These are phyloP conservation scores for Lagorchestes hirsutus DNA, from an alignment of 2,797 vertebrate genomes.

Conservation along the genomic window DNA sequence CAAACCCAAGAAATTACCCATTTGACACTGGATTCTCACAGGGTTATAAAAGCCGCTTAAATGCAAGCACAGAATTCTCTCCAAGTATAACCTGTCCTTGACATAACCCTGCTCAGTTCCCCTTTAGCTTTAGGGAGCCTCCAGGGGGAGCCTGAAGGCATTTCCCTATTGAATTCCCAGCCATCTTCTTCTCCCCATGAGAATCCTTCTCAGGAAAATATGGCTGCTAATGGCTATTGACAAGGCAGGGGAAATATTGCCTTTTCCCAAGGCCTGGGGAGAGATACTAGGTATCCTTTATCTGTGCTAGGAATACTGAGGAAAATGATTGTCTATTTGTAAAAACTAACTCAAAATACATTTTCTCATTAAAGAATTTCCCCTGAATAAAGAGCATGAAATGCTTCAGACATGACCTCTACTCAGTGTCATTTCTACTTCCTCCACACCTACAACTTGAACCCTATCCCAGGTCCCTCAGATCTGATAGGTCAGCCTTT, in stretches of 20 bases:
- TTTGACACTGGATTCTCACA: not conserved
- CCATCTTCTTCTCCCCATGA: not conserved
- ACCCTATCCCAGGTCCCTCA: not conserved
- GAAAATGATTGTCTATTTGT: not conserved
- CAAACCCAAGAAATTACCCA: not conserved
- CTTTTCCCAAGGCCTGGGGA: not conserved
- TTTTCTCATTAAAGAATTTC: not conserved
- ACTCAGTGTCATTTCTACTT: not conserved
- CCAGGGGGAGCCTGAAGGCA: not conserved
- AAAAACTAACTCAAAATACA: not conserved
- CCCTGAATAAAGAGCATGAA: not conserved
- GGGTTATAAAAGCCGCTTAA: constrained; percentile 35
- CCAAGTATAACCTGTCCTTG: not conserved
- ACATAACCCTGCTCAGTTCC: not conserved
- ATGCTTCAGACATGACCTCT: not conserved
- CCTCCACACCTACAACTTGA: not conserved
- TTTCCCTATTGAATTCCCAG: not conserved
- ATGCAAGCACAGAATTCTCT: not conserved
- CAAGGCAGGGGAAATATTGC: not conserved
- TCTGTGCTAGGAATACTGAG: not conserved
- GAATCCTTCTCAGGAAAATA: not conserved
- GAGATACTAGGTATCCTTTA: not conserved
- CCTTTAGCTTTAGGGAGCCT: constrained; percentile 9
- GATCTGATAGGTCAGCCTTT: not conserved
- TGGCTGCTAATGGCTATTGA: not conserved